Percentiles rank a stretch among this genome's conserved stretches.
Evolutionary conservation across 2,888 invertebrate genomes (phyloP).

Genomic region (Orthosia gracilis): DNA sequence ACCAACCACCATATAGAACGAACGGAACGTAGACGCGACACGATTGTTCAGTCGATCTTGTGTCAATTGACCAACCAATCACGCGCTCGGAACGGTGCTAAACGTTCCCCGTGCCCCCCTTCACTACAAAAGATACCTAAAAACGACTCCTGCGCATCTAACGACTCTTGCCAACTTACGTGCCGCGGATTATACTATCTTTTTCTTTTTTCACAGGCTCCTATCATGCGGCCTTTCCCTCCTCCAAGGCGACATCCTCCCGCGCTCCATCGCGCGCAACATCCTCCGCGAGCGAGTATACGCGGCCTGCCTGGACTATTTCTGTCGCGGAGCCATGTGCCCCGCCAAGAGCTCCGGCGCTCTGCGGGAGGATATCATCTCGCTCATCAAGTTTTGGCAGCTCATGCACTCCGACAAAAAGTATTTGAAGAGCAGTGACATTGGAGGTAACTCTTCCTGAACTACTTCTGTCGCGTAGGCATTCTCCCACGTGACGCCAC

Average conservation of each 20-base stretch:
- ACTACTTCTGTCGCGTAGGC: no score
- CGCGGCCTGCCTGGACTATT: conserved; percentile 98
- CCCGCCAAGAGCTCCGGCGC: conserved; percentile 95
- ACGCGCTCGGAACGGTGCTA: no score
- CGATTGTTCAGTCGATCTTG: background rate
- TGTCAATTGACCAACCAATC: no score
- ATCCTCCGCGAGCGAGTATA: conserved; percentile 98
- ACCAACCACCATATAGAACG: no score
- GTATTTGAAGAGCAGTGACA: conserved; percentile 95
- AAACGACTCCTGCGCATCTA: no score
- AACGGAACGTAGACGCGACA: no score
- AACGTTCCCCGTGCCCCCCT: no score
- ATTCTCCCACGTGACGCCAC: no score
- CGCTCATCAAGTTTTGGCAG: conserved; percentile 98
- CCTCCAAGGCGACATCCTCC: conserved; percentile 97
- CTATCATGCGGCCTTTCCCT: conserved; percentile 97
- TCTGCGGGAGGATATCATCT: conserved; percentile 97
- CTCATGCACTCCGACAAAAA: conserved; percentile 98
- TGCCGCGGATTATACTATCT: background rate
- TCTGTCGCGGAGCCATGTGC: conserved; percentile 97
- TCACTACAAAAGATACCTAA: no score
- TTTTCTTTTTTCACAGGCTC: conserved; percentile 88
- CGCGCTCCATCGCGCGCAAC: conserved; percentile 96
- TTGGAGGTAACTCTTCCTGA: conserved; percentile 91
- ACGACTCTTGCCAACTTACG: no score